phyloP scores from a whole-genome alignment of 2,888 invertebrate species.

The Zaprionus lineosus region DNA sequence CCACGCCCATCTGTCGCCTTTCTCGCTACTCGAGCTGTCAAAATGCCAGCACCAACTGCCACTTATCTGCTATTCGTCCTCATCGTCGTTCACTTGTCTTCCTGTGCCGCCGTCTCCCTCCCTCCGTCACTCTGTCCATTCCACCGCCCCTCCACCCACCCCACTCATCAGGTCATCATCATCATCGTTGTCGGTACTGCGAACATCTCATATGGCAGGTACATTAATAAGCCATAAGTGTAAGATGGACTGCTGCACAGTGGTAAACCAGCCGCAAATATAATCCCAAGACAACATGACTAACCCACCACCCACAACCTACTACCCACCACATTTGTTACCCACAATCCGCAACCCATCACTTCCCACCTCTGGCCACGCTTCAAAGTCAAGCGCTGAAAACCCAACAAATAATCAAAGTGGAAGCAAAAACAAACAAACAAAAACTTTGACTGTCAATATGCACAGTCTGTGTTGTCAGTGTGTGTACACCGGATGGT shows the following conservation, averaged over 20 bases:
- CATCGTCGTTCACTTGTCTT: background rate
- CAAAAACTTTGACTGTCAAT: background rate
- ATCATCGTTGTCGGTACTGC: constrained; percentile 8
- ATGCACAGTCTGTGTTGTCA: constrained; percentile 1
- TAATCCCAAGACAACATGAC: constrained; percentile 1
- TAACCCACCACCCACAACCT: background rate
- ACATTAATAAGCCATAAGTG: constrained; percentile 58
- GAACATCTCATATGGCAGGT: constrained; percentile 45
- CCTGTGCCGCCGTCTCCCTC: too few relatives aligned
- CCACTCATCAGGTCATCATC: constrained; percentile 14
- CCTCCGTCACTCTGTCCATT: background rate
- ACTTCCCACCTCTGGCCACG: background rate
- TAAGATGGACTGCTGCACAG: constrained; percentile 29
- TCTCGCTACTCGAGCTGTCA: constrained; percentile 49
- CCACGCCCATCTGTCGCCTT: too few relatives aligned
- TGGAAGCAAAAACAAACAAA: background rate
- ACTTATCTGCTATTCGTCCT: constrained; percentile 39
- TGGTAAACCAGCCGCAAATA: background rate
- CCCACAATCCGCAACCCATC: background rate
- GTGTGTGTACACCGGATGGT: constrained; percentile 2
- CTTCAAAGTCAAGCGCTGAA: constrained; percentile 9
- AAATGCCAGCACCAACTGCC: constrained; percentile 55
- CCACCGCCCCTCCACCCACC: background rate
- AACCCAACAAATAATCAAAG: background rate
- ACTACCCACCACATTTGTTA: too few relatives aligned